These are phyloP conservation scores for Pluvianellus socialis DNA, from an alignment of 2,113 vertebrate genomes.

Conservation along the genomic window DNA sequence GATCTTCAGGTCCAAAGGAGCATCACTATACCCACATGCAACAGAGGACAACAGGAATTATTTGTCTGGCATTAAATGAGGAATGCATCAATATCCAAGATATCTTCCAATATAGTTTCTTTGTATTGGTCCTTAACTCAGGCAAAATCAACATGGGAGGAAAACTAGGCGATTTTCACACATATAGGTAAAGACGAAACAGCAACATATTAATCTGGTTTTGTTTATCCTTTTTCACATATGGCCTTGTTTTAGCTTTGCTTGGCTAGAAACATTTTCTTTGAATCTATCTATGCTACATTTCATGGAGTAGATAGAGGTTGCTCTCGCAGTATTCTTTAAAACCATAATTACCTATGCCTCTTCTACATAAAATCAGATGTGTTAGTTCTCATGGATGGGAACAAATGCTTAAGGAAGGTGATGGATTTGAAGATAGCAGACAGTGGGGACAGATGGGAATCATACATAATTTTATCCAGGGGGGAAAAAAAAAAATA, in stretches of 20 bases:
- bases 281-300: neutral
- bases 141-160: neutral
- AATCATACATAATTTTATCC: neutral
- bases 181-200: neutral
- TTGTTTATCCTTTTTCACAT: neutral
- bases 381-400: neutral
- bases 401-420: neutral
- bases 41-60: conserved; percentile 23
- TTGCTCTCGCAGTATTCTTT: neutral
- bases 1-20: conserved; percentile 97
- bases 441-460: neutral
- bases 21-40: conserved; percentile 80
- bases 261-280: neutral
- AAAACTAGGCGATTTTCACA: neutral
- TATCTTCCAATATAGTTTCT: neutral
- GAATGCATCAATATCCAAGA: neutral
- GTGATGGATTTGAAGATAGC: neutral
- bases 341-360: neutral
- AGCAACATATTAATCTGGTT: neutral
- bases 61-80: neutral
- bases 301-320: neutral
- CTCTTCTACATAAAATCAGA: neutral
- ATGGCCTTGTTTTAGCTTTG: neutral
- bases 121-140: neutral
- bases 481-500: neutral